Percentiles rank a stretch among this genome's conserved stretches.
These are phyloP conservation scores for Passer montanus DNA, from an alignment of 2,113 vertebrate genomes.

Conservation along the genomic window DNA sequence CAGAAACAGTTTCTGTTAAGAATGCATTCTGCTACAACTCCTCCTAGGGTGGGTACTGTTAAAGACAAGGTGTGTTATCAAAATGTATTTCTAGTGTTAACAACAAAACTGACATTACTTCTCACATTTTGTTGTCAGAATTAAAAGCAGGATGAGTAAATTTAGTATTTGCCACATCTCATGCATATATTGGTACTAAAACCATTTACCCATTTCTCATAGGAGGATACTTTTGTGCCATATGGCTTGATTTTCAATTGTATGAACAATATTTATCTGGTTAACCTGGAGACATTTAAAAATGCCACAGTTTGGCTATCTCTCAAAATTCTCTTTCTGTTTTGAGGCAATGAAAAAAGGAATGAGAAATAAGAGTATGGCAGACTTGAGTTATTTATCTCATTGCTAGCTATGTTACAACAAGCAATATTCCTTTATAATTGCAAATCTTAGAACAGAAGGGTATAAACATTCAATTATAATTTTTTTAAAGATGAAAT, in stretches of 20 bases:
- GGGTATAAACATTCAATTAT: neutral
- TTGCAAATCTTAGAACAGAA: neutral
- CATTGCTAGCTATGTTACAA: neutral
- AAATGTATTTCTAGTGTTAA: neutral
- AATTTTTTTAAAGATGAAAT: neutral
- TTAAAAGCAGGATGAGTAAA: neutral
- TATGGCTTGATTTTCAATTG: neutral
- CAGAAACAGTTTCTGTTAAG: neutral
- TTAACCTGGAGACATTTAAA: neutral
- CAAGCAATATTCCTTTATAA: neutral
- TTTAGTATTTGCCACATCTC: neutral
- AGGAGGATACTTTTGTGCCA: neutral
- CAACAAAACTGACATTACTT: neutral
- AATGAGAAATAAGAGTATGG: neutral
- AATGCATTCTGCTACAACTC: neutral
- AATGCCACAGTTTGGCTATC: neutral
- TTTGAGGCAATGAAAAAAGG: neutral
- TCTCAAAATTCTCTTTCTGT: neutral
- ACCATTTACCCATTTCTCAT: neutral
- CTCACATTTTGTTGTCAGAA: neutral
- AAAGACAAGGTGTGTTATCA: neutral
- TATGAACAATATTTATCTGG: neutral
- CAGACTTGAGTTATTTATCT: neutral
- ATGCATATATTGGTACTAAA: neutral
- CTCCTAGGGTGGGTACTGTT: neutral